These are phyloP conservation scores for Miichthys miiuy DNA, from an alignment of 2,797 vertebrate genomes.

Conservation along the genomic window DNA sequence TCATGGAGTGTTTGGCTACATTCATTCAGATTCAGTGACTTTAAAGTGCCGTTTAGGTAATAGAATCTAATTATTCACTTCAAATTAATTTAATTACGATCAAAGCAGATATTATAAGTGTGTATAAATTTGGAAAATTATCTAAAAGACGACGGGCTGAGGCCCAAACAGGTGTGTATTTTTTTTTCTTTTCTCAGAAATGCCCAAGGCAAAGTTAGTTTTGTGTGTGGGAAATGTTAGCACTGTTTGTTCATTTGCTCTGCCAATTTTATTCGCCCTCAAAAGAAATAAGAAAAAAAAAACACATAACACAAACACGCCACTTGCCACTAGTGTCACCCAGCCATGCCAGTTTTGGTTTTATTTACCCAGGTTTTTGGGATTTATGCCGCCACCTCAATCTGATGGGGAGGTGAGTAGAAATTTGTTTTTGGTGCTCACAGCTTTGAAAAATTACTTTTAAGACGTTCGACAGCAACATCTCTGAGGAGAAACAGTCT, in stretches of 20 bases:
- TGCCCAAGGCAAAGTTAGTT: background rate
- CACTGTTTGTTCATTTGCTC: conserved; percentile 1
- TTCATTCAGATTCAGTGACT: conserved; percentile 37
- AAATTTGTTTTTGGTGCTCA: background rate
- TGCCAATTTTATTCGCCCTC: background rate
- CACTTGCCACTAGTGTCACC: background rate
- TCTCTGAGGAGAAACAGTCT: background rate
- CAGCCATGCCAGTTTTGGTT: background rate
- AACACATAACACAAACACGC: background rate
- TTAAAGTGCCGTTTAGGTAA: conserved; percentile 17
- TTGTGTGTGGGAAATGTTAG: background rate
- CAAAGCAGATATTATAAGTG: conserved; percentile 4
- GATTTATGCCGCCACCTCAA: background rate
- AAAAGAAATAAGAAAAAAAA: background rate
- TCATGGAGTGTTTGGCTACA: background rate
- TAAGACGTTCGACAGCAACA: background rate
- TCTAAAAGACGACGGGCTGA: conserved; percentile 9
- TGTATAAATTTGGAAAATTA: conserved; percentile 22
- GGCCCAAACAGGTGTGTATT: background rate
- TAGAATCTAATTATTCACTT: conserved; percentile 30
- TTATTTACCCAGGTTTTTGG: background rate
- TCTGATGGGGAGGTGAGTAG: background rate
- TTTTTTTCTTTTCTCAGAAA: conserved; percentile 26
- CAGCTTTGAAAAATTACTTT: background rate
- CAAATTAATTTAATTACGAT: conserved; percentile 43